Evolutionary conservation across 2,888 invertebrate genomes (phyloP).

Genomic region (Malthinus flaveolus): DNA sequence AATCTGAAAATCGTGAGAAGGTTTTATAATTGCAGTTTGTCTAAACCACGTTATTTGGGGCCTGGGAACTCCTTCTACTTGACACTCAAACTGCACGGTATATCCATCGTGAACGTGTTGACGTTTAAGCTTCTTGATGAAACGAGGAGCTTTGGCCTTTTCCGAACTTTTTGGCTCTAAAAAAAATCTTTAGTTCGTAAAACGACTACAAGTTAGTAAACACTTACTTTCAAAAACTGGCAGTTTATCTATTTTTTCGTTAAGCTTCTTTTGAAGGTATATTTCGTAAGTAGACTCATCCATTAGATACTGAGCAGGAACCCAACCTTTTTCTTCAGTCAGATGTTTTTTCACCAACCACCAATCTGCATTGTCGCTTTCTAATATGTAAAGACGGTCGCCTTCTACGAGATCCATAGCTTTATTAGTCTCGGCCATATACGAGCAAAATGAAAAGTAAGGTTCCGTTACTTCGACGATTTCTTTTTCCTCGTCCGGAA

Average conservation of each 20-base stretch:
- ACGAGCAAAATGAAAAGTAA: slow-evolving; percentile 82
- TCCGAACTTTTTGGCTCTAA: slow-evolving; percentile 79
- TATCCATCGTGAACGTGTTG: slow-evolving; percentile 89
- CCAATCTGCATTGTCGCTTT: slow-evolving; percentile 86
- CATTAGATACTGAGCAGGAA: slow-evolving; percentile 87
- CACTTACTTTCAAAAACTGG: slow-evolving; percentile 90
- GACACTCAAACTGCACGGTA: slow-evolving; percentile 94
- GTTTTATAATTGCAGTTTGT: slow-evolving; percentile 90
- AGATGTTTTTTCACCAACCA: slow-evolving; percentile 90
- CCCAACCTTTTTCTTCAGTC: slow-evolving; percentile 91
- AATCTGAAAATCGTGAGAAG: slow-evolving; percentile 90
- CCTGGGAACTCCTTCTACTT: slow-evolving; percentile 91
- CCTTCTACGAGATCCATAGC: slow-evolving; percentile 89
- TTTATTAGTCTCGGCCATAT: slow-evolving; percentile 84
- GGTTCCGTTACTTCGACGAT: slow-evolving; percentile 73
- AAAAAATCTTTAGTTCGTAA: slow-evolving; percentile 35
- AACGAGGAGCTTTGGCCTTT: slow-evolving; percentile 79
- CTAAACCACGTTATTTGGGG: slow-evolving; percentile 98
- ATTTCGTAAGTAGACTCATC: slow-evolving; percentile 79
- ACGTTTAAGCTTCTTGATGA: slow-evolving; percentile 82
- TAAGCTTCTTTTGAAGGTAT: slow-evolving; percentile 84
- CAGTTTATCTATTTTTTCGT: slow-evolving; percentile 88
- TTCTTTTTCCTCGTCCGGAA: slow-evolving; percentile 45
- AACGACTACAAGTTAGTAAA: background rate
- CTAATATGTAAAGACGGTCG: slow-evolving; percentile 80